These are phyloP conservation scores for Alentia gelatinosa DNA, from an alignment of 2,888 invertebrate genomes.

Conservation along the genomic window DNA sequence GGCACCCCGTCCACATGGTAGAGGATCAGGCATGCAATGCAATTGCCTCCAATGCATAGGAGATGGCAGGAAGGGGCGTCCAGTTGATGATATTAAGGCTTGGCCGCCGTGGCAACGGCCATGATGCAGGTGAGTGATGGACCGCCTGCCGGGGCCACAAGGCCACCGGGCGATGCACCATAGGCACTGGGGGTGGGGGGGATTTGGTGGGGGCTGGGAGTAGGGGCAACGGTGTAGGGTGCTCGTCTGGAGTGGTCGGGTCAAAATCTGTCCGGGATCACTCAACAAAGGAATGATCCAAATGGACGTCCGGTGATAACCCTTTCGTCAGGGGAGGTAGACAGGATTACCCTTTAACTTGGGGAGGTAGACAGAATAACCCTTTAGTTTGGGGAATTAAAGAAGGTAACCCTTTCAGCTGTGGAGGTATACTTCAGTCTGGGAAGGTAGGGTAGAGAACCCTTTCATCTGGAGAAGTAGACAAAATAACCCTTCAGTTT, in stretches of 20 bases:
- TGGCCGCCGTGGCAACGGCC: neutral
- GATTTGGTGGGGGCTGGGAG: too few species aligned
- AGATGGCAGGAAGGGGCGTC: neutral
- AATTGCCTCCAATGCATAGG: neutral
- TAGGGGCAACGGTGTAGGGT: neutral
- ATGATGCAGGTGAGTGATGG: conserved; percentile 11
- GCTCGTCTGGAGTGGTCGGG: neutral
- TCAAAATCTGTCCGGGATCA: conserved; percentile 37
- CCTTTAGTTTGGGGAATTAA: too few species aligned
- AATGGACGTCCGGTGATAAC: conserved; percentile 17
- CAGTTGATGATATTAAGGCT: conserved; percentile 13
- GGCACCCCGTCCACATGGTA: neutral
- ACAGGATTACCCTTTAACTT: too few species aligned
- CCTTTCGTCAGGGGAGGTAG: too few species aligned
- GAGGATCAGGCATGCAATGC: neutral
- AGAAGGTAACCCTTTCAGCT: too few species aligned
- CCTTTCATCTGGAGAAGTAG: too few species aligned
- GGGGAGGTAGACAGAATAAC: too few species aligned
- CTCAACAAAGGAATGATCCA: conserved; percentile 25
- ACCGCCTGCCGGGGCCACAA: neutral
- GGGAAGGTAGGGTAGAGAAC: too few species aligned
- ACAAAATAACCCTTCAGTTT: too few species aligned
- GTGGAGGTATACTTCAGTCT: too few species aligned
- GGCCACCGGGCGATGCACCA: neutral
- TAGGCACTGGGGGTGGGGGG: too few species aligned